phyloP scores from a whole-genome alignment of 2,113 vertebrate species.

The Phalacrocorax pelagicus region DNA sequence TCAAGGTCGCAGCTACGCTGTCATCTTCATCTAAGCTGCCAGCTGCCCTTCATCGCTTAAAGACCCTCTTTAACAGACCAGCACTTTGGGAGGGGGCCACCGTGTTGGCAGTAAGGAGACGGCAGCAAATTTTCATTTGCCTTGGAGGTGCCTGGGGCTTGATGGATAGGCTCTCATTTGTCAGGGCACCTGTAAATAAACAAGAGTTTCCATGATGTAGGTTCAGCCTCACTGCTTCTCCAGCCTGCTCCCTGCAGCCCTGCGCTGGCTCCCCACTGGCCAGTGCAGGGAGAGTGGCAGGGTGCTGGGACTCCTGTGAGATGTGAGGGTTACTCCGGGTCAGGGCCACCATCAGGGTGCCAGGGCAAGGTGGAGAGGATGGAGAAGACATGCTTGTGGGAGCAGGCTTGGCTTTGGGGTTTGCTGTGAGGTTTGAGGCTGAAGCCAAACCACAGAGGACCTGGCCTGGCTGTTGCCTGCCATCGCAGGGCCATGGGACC shows the following conservation, averaged over 20 bases:
- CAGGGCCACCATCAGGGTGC: not conserved
- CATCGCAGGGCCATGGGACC: not conserved
- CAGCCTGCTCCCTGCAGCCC: not conserved
- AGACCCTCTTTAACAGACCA: conserved; percentile 14
- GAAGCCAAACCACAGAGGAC: not conserved
- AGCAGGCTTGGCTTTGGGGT: not conserved
- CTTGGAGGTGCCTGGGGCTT: not conserved
- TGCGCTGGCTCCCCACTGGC: accelerated
- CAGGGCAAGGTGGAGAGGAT: not conserved
- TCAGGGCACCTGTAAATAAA: not conserved
- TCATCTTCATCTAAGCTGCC: conserved; percentile 64
- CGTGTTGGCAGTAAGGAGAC: accelerated
- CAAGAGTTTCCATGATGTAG: not conserved
- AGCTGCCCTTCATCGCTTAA: conserved; percentile 36
- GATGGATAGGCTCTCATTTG: not conserved
- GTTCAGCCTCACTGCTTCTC: not conserved
- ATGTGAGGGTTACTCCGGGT: not conserved
- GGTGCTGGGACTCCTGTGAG: not conserved
- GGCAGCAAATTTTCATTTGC: not conserved
- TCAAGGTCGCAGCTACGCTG: conserved; percentile 58
- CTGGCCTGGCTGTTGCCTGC: not conserved
- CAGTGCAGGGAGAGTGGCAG: not conserved
- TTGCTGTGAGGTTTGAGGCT: not conserved
- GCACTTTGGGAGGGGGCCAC: not conserved
- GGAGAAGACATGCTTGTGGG: not conserved